Percentiles rank a stretch among this genome's conserved stretches.
Evolutionary conservation across 2,113 vertebrate genomes (phyloP).

Genomic region (Onychostoma macrolepis): DNA sequence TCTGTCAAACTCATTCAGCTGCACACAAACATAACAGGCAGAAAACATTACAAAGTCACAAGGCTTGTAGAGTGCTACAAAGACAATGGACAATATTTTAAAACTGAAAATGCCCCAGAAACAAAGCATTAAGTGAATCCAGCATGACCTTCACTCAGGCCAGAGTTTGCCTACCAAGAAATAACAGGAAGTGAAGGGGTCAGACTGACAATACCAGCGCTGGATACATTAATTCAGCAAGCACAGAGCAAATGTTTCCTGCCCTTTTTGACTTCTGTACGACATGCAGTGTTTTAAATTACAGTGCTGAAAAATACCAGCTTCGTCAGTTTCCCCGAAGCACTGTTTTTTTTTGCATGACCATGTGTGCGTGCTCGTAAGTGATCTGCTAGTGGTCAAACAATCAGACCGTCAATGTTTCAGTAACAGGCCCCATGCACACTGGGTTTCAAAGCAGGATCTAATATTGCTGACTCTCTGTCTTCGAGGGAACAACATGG

Average conservation of each 20-base stretch:
- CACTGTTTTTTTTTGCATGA: not conserved
- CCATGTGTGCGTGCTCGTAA: not conserved
- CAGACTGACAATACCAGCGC: constrained; percentile 1
- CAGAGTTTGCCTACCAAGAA: constrained; percentile 8
- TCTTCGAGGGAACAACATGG: not conserved
- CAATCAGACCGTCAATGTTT: not conserved
- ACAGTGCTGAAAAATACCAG: constrained; percentile 15
- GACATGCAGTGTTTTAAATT: not conserved
- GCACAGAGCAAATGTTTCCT: constrained; percentile 23
- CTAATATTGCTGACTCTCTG: constrained; percentile 45
- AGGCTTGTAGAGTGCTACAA: not conserved
- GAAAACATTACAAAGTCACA: not conserved
- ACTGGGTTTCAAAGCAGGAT: constrained; percentile 23
- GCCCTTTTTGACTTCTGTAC: not conserved
- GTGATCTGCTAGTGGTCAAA: not conserved
- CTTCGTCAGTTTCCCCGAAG: constrained; percentile 4
- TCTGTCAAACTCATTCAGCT: not conserved
- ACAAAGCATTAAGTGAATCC: not conserved
- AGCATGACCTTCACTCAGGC: constrained; percentile 31
- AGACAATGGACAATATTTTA: not conserved
- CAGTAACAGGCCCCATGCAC: not conserved
- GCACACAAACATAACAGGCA: not conserved
- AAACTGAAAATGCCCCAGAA: not conserved
- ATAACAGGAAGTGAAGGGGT: constrained; percentile 59
- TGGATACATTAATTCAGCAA: constrained; percentile 10